phyloP scores from a whole-genome alignment of 2,888 invertebrate genomes.

The Fragum whitleyi region DNA sequence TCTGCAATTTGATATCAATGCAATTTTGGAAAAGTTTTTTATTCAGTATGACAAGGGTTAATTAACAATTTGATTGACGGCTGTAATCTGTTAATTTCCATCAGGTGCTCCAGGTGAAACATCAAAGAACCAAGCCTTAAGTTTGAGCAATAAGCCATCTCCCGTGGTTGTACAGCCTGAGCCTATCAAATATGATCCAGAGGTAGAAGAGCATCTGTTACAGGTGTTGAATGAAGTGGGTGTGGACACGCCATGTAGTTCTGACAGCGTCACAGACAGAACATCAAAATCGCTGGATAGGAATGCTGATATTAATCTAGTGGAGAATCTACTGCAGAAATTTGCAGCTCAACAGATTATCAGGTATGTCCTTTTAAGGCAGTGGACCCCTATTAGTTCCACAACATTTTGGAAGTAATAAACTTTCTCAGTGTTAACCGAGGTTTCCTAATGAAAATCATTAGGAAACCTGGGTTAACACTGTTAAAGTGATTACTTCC shows the following conservation, averaged over 20 bases:
- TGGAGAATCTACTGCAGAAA: slow-evolving; percentile 91
- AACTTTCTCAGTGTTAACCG: too few species aligned
- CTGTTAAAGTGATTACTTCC: too few species aligned
- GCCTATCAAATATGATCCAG: slow-evolving; percentile 86
- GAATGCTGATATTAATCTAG: slow-evolving; percentile 88
- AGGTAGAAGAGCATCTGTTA: slow-evolving; percentile 89
- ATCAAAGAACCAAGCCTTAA: slow-evolving; percentile 39
- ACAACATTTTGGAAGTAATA: too few species aligned
- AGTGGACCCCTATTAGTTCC: too few species aligned
- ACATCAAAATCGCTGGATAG: slow-evolving; percentile 85
- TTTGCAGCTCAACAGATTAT: slow-evolving; percentile 91
- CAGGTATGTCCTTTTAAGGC: too few species aligned
- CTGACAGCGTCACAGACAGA: slow-evolving; percentile 88
- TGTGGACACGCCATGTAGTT: slow-evolving; percentile 90
- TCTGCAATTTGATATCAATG: too few species aligned
- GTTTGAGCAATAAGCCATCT: slow-evolving; percentile 37
- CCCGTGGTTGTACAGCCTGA: slow-evolving; percentile 46
- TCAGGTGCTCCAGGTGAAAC: not conserved
- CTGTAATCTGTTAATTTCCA: too few species aligned
- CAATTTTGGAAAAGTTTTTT: too few species aligned
- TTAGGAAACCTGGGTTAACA: too few species aligned
- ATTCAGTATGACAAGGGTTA: too few species aligned
- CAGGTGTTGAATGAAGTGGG: slow-evolving; percentile 90
- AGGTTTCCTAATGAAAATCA: too few species aligned
- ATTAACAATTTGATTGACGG: too few species aligned